Conservation (phyloP, 2,888 invertebrate genomes). For the Pycnomerus fuliginosus region DNA sequence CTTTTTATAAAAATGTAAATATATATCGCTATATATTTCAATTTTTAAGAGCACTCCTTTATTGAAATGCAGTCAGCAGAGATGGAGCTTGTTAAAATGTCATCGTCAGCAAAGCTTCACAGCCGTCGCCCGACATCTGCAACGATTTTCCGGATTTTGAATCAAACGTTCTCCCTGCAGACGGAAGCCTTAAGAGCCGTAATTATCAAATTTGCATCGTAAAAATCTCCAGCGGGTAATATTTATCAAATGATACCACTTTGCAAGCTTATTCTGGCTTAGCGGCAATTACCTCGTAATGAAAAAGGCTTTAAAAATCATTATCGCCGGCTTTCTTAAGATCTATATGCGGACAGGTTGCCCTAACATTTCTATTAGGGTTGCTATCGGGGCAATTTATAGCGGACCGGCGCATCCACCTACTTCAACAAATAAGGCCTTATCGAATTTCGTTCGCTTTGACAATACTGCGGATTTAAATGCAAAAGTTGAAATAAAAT, state of each 20-base stretch:
- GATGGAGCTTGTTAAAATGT: slow-evolving; percentile 27
- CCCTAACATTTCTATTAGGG: slow-evolving; percentile 10
- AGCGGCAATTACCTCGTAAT: slow-evolving; percentile 33
- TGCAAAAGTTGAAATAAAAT: slow-evolving; percentile 14
- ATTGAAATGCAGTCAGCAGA: slow-evolving; percentile 29
- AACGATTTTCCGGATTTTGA: slow-evolving; percentile 27
- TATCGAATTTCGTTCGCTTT: slow-evolving; percentile 17
- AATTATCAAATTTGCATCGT: slow-evolving; percentile 10
- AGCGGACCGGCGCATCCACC: slow-evolving; percentile 3
- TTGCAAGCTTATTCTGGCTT: slow-evolving; percentile 19
- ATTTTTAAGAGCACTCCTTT: slow-evolving; percentile 23
- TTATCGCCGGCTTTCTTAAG: slow-evolving; percentile 33
- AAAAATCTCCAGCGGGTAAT: slow-evolving; percentile 5
- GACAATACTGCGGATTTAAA: slow-evolving; percentile 17
- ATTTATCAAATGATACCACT: slow-evolving; percentile 19
- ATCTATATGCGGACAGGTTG: slow-evolving; percentile 20
- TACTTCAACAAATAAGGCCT: slow-evolving; percentile 17
- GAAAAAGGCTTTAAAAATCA: slow-evolving; percentile 40
- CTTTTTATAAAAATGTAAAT: slow-evolving; percentile 23
- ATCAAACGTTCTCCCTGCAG: slow-evolving; percentile 7
- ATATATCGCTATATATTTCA: slow-evolving; percentile 21
- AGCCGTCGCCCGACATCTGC: slow-evolving; percentile 25
- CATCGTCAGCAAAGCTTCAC: slow-evolving; percentile 28
- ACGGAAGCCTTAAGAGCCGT: neutral
- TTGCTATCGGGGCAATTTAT: slow-evolving; percentile 17